A percentile compares a stretch with the other conserved stretches of the same genome.
phyloP scores from a whole-genome alignment of 1,140 invertebrate genomes.

The Pseudomyrmex concolor region DNA sequence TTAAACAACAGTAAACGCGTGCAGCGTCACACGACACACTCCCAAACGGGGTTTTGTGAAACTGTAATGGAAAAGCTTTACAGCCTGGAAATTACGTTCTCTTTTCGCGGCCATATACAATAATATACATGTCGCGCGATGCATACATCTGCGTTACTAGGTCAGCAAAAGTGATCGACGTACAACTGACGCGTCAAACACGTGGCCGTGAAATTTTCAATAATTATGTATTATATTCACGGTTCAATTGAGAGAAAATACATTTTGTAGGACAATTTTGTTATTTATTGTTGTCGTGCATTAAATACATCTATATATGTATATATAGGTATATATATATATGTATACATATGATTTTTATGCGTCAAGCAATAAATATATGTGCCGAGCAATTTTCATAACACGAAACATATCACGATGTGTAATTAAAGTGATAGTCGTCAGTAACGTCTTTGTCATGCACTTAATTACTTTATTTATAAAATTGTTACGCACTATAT shows the following conservation, averaged over 20 bases:
- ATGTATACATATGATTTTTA: too few species aligned
- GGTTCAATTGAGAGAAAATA: not conserved
- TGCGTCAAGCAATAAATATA: too few species aligned
- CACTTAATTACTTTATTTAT: too few species aligned
- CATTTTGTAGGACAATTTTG: not conserved
- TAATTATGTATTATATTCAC: not conserved
- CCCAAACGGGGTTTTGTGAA: constrained; percentile 25
- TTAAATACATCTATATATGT: not conserved
- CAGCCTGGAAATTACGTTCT: not conserved
- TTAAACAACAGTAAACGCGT: constrained; percentile 16
- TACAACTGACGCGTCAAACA: not conserved
- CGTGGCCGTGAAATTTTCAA: constrained; percentile 1
- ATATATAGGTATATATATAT: too few species aligned
- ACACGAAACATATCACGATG: too few species aligned
- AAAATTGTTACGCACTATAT: not conserved
- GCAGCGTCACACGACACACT: too few species aligned
- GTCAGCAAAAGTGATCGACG: not conserved
- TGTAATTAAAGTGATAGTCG: too few species aligned
- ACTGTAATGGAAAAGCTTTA: constrained; percentile 14
- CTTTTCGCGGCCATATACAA: not conserved
- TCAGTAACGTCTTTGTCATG: too few species aligned
- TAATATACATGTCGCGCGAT: not conserved
- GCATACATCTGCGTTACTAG: constrained; percentile 3
- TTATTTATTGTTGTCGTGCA: not conserved
- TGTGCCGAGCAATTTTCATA: too few species aligned